Evolutionary conservation across 2,888 invertebrate species (phyloP).

Genomic region (Unio delphinus): DNA sequence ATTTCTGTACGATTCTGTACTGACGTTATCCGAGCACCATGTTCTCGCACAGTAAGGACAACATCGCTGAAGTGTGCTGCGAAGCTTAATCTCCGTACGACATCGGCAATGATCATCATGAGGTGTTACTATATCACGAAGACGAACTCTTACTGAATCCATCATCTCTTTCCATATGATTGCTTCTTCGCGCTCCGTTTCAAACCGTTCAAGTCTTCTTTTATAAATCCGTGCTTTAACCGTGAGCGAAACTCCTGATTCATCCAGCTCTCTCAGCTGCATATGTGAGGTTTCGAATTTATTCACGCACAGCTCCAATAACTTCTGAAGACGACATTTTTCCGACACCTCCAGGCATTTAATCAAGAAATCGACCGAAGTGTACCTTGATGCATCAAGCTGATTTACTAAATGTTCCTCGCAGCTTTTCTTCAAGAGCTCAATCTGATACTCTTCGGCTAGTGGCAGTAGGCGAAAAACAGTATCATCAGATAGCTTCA

Average conservation of each 20-base stretch:
- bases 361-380: constrained; percentile 28
- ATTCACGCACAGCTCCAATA: constrained; percentile 12
- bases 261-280: constrained; percentile 17
- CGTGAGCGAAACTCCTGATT: constrained; percentile 22
- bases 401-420: constrained; percentile 30
- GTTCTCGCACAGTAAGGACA: constrained; percentile 38
- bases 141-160: constrained; percentile 27
- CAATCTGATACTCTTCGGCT: constrained; percentile 44
- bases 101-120: constrained; percentile 47
- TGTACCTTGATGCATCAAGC: constrained; percentile 11
- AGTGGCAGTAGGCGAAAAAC: constrained; percentile 34
- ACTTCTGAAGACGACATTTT: constrained; percentile 20
- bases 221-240: constrained; percentile 34
- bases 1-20: constrained; percentile 44
- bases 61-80: constrained; percentile 33
- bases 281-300: constrained; percentile 16
- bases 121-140: constrained; percentile 36
- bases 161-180: constrained; percentile 26
- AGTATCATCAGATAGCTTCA: constrained; percentile 22
- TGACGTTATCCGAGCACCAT: constrained; percentile 44
- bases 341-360: constrained; percentile 27
- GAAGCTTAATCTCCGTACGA: constrained; percentile 38
- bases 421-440: constrained; percentile 36
- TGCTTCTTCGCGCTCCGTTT: constrained; percentile 23
- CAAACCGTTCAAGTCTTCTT: constrained; percentile 24